Percentiles rank a stretch among this genome's conserved stretches.
phyloP scores from a whole-genome alignment of 2,797 vertebrate genomes.

The Pantherophis vulpinus region DNA sequence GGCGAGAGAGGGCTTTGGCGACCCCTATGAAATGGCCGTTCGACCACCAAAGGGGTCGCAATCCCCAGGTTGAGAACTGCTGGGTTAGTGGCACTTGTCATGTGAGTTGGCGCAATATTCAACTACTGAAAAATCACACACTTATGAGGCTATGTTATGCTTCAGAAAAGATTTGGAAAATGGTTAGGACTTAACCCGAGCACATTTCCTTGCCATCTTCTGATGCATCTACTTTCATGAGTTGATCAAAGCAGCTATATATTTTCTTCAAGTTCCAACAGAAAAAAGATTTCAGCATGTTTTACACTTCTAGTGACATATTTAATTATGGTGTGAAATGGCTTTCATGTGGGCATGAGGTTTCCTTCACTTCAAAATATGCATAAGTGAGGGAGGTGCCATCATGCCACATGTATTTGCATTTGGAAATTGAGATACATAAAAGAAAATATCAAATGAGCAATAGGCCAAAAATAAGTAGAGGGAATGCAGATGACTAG shows the following conservation, averaged over 20 bases:
- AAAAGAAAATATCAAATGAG: background rate
- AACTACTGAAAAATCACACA: background rate
- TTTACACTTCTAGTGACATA: background rate
- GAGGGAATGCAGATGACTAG: background rate
- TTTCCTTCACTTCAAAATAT: background rate
- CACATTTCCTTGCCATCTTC: background rate
- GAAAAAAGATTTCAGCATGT: background rate
- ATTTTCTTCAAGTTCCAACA: background rate
- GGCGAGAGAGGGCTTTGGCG: too few relatives aligned
- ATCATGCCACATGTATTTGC: background rate
- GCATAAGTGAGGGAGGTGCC: background rate
- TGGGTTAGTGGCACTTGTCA: background rate
- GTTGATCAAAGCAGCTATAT: background rate
- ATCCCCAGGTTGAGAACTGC: too few relatives aligned
- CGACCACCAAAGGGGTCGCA: too few relatives aligned
- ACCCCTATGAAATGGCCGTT: too few relatives aligned
- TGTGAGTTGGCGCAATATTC: background rate
- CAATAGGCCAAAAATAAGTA: background rate
- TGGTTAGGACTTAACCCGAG: background rate
- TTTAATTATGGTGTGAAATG: background rate
- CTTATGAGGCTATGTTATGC: background rate
- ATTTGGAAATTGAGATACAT: background rate
- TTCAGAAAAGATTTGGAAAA: background rate
- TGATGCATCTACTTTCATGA: background rate
- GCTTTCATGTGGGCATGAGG: background rate